Conservation (phyloP, 2,888 invertebrate species). For the Eupithecia dodoneata region DNA sequence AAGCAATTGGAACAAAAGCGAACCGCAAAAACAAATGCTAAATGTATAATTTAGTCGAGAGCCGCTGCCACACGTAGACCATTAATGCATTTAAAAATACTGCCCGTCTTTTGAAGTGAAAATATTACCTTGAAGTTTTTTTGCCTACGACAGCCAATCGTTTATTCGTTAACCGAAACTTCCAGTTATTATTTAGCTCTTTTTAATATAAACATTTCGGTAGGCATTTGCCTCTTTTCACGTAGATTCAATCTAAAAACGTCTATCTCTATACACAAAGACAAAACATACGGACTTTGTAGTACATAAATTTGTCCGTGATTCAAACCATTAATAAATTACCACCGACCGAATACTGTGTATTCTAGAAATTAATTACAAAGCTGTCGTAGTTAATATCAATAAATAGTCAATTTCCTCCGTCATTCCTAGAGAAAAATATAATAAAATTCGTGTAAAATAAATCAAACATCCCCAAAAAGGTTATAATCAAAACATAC, state of each 20-base stretch:
- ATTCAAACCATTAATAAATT: conserved; percentile 3
- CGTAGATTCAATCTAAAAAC: background rate
- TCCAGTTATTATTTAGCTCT: background rate
- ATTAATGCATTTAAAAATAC: background rate
- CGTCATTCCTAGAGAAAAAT: background rate
- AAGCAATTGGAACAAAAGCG: background rate
- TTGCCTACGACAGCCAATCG: background rate
- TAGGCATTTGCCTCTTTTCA: background rate
- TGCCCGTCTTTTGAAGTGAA: background rate
- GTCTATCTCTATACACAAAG: background rate
- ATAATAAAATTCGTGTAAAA: background rate
- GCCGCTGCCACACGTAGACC: background rate
- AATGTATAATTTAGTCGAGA: background rate
- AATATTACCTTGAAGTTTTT: background rate
- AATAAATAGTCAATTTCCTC: background rate
- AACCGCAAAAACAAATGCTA: background rate
- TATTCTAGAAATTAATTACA: conserved; percentile 4
- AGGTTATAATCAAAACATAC: conserved; percentile 22
- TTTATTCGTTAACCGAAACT: background rate
- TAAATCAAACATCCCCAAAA: background rate
- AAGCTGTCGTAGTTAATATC: background rate
- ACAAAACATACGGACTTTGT: background rate
- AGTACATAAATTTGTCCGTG: background rate
- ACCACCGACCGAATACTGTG: background rate
- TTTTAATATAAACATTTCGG: background rate